These are phyloP conservation scores for Pheucticus melanocephalus DNA, from an alignment of 2,113 vertebrate species.

Conservation along the genomic window DNA sequence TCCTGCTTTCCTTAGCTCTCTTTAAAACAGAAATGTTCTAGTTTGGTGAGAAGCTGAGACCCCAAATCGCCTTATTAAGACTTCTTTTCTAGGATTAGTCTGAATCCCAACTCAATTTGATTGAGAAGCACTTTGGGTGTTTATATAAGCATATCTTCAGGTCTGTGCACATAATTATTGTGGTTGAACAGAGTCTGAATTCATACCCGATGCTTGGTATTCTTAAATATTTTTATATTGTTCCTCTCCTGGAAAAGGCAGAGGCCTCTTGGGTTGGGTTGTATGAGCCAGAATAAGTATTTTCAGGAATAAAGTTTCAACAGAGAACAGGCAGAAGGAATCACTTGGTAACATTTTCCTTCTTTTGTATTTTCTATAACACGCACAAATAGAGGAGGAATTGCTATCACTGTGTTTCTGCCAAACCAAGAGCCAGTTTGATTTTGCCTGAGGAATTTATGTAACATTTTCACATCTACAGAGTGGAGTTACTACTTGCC, in stretches of 20 bases:
- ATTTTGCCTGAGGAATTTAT: neutral
- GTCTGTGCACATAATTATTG: neutral
- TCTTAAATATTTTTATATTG: neutral
- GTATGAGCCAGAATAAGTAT: neutral
- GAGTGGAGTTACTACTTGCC: neutral
- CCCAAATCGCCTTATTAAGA: neutral
- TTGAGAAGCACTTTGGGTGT: neutral
- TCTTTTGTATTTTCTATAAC: neutral
- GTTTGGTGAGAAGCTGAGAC: neutral
- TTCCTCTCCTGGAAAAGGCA: neutral
- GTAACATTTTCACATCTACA: neutral
- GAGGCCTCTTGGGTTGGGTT: neutral
- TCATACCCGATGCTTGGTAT: neutral
- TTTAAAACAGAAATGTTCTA: neutral
- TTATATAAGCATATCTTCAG: neutral
- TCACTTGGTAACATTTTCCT: neutral
- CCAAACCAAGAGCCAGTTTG: neutral
- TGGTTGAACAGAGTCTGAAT: neutral
- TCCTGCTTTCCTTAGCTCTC: neutral
- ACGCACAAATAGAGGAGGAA: neutral
- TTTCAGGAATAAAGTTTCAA: neutral
- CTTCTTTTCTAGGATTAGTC: neutral
- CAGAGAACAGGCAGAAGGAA: neutral
- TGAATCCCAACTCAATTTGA: neutral
- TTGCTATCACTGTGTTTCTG: neutral